Evolutionary conservation across 2,888 invertebrate species (phyloP).

Genomic region (Lagria hirta): DNA sequence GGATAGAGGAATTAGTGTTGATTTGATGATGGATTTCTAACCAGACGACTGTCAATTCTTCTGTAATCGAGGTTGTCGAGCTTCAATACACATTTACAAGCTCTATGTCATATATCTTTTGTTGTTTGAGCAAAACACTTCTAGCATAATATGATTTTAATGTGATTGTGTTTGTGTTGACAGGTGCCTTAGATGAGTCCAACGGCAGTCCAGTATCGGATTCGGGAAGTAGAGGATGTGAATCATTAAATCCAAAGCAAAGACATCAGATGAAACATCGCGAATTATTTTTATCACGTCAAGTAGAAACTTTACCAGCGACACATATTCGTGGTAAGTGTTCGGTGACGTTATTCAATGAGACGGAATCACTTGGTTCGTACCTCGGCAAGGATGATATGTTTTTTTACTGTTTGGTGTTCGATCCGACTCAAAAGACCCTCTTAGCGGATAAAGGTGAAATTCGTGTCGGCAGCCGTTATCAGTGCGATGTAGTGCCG

Average conservation of each 20-base stretch:
- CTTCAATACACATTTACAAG: too few species aligned
- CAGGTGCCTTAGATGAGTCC: conserved; percentile 54
- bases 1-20: too few species aligned
- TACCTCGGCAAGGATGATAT: conserved; percentile 97
- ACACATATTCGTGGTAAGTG: conserved; percentile 99
- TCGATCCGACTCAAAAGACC: conserved; percentile 98
- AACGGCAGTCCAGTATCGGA: conserved; percentile 46
- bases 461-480: conserved; percentile 88
- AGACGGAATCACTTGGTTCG: conserved; percentile 94
- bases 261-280: conserved; percentile 96
- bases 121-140: too few species aligned
- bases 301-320: conserved; percentile 97
- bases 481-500: conserved; percentile 91
- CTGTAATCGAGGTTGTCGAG: too few species aligned
- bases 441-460: conserved; percentile 98
- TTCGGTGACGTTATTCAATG: conserved; percentile 97
- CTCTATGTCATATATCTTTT: too few species aligned
- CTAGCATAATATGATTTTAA: too few species aligned
- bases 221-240: conserved; percentile 40
- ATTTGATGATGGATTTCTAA: too few species aligned
- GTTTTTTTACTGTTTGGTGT: conserved; percentile 99
- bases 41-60: too few species aligned
- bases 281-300: conserved; percentile 95
- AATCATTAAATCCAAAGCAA: conserved; percentile 78
- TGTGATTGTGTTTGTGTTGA: too few species aligned